phyloP scores from a whole-genome alignment of 2,113 vertebrate species.

The Scolopax mira region DNA sequence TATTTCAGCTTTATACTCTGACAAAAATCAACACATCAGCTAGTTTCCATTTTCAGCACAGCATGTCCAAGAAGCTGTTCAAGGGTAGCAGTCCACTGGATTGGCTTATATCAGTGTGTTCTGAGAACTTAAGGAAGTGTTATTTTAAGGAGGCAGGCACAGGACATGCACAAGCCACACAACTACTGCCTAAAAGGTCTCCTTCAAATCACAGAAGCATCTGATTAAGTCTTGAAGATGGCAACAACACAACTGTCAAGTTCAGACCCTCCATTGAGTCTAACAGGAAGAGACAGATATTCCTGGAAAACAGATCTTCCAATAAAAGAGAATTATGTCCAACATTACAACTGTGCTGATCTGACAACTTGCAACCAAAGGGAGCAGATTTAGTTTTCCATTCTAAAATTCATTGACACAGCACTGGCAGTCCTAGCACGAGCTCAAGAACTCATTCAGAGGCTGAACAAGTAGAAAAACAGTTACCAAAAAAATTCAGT shows the following conservation, averaged over 20 bases:
- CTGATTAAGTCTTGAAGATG: neutral
- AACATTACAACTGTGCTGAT: neutral
- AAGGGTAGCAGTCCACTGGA: neutral
- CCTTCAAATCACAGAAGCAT: neutral
- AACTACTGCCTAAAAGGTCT: neutral
- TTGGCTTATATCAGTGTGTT: neutral
- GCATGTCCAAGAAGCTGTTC: neutral
- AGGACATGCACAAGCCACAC: neutral
- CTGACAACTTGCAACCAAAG: neutral
- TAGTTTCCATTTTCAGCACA: neutral
- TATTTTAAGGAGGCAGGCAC: neutral
- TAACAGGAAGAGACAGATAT: neutral
- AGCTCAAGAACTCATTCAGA: neutral
- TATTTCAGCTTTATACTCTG: neutral
- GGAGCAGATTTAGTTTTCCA: neutral
- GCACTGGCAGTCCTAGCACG: neutral
- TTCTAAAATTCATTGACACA: neutral
- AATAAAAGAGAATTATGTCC: neutral
- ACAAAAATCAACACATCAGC: neutral
- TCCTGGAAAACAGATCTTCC: neutral
- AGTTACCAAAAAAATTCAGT: neutral
- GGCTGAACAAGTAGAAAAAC: neutral
- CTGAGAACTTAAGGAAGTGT: neutral
- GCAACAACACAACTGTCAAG: neutral
- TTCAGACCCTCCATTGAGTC: neutral